Conservation (phyloP, 2,113 vertebrate genomes). For the Chauna torquata region DNA sequence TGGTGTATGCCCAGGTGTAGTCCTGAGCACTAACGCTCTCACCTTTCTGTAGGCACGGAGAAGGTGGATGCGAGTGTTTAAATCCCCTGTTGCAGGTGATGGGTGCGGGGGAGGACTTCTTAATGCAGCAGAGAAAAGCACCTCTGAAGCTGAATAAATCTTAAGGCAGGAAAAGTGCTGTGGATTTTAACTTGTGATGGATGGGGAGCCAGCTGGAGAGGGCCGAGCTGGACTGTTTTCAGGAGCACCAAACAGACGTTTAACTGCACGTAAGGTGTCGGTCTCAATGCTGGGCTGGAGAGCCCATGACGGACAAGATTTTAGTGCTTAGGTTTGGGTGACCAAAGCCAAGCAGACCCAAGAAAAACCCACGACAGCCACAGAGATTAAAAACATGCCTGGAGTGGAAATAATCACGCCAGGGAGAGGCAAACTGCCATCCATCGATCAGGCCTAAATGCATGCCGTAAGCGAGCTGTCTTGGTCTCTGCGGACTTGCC, state of each 20-base stretch:
- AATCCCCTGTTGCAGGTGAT: not conserved
- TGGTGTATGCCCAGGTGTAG: fast-evolving
- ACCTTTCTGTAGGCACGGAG: fast-evolving
- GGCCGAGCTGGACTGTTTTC: no score
- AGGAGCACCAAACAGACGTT: fast-evolving
- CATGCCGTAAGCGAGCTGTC: fast-evolving
- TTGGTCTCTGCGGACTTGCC: fast-evolving
- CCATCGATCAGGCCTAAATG: fast-evolving
- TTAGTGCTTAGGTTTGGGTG: not conserved
- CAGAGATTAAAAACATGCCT: not conserved
- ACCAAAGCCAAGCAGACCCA: not conserved
- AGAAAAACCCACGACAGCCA: not conserved
- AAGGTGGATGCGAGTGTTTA: not conserved
- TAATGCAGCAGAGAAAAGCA: fast-evolving
- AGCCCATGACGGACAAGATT: fast-evolving
- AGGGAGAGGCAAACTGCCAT: not conserved
- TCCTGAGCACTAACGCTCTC: fast-evolving
- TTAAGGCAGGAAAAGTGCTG: not conserved
- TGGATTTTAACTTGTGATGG: not conserved
- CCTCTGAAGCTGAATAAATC: not conserved
- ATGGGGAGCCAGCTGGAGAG: fast-evolving
- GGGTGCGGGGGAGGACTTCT: not conserved
- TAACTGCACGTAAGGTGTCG: fast-evolving
- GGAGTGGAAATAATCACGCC: not conserved
- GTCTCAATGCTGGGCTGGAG: not conserved